phyloP scores from a whole-genome alignment of 2,888 invertebrate genomes.

The Amiota minor region DNA sequence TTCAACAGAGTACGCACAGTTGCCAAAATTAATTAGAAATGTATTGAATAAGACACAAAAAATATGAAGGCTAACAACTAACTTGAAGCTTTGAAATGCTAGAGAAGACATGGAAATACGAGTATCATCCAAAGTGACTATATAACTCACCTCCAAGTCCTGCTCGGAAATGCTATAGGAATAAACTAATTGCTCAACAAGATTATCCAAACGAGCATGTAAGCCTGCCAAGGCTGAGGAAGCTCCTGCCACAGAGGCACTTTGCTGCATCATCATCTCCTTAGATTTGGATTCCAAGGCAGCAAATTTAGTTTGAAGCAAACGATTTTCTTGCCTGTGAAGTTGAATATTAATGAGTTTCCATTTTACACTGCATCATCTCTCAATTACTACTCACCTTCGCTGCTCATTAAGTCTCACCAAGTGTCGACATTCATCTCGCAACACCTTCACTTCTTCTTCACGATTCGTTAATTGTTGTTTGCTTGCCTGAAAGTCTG shows the following conservation, averaged over 20 bases:
- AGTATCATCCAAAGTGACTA: not conserved
- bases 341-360: not conserved
- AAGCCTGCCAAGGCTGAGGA: conserved; percentile 81
- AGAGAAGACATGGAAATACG: not conserved
- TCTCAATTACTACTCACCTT: conserved; percentile 73
- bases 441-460: conserved; percentile 77
- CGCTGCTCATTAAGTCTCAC: conserved; percentile 87
- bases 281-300: conserved; percentile 79
- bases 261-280: conserved; percentile 80
- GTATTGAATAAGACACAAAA: too few species aligned
- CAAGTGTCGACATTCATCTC: conserved; percentile 85
- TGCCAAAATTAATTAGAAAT: too few species aligned
- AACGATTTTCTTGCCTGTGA: conserved; percentile 79
- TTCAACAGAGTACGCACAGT: not conserved
- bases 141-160: conserved; percentile 79
- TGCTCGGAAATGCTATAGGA: conserved; percentile 84
- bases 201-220: conserved; percentile 79
- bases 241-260: conserved; percentile 81
- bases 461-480: conserved; percentile 75
- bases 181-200: conserved; percentile 82
- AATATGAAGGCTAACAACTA: not conserved
- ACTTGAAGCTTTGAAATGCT: not conserved
- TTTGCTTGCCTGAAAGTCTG: conserved; percentile 66
- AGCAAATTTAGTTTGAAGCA: conserved; percentile 79
- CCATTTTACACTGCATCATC: not conserved